Percentiles rank a stretch among this genome's conserved stretches.
phyloP scores from a whole-genome alignment of 1,140 invertebrate species.

The Tetramorium parvispinum region DNA sequence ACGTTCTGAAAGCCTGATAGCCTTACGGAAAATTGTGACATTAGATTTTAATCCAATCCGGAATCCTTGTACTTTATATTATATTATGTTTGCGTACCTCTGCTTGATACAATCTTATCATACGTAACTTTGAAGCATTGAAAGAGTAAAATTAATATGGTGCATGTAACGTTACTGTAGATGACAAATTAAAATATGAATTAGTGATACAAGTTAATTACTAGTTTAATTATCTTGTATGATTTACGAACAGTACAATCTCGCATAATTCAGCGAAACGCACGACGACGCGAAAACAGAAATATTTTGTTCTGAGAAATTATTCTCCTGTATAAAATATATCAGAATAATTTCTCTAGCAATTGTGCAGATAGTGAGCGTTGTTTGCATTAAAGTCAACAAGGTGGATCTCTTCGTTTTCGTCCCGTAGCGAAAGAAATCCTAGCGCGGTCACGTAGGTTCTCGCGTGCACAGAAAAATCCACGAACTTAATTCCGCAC shows the following conservation, averaged over 20 bases:
- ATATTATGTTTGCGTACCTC: neutral
- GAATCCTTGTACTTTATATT: neutral
- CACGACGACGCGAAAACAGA: neutral
- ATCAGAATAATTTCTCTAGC: neutral
- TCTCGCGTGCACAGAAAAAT: constrained; percentile 69
- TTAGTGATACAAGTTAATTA: neutral
- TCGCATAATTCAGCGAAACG: neutral
- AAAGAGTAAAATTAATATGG: neutral
- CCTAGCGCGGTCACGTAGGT: constrained; percentile 45
- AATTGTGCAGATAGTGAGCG: neutral
- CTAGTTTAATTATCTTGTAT: neutral
- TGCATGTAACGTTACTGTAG: neutral
- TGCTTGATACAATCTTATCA: neutral
- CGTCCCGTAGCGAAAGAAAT: constrained; percentile 43
- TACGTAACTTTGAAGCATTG: neutral
- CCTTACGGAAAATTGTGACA: neutral
- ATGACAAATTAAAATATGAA: neutral
- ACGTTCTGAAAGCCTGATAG: neutral
- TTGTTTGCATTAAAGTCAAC: constrained; percentile 31
- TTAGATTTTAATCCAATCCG: neutral
- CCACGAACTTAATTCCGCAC: constrained; percentile 69
- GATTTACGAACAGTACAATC: neutral
- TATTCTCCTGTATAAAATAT: neutral
- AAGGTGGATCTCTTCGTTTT: neutral
- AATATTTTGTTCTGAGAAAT: neutral